These are phyloP conservation scores for Sander vitreus DNA, from an alignment of 2,113 vertebrate species.

Conservation along the genomic window DNA sequence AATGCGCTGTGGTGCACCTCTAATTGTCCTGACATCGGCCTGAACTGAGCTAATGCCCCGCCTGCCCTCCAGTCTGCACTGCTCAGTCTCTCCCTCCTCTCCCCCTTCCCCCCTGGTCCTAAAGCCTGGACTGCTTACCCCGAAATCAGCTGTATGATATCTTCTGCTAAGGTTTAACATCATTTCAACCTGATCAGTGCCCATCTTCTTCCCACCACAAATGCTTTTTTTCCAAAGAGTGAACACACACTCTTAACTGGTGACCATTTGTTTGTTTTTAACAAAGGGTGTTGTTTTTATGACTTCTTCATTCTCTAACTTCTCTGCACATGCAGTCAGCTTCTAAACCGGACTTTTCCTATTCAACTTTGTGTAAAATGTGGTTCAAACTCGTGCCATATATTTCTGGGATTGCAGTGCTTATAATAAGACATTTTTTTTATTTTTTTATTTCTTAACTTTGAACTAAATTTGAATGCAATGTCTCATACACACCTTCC, in stretches of 20 bases:
- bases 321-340: slow-evolving; percentile 28
- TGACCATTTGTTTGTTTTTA: slow-evolving; percentile 30
- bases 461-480: slow-evolving; percentile 58
- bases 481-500: slow-evolving; percentile 17
- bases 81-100: slow-evolving; percentile 55
- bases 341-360: slow-evolving; percentile 33
- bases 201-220: background rate
- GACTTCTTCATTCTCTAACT: slow-evolving; percentile 17
- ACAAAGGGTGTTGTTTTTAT: slow-evolving; percentile 54
- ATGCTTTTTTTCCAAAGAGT: slow-evolving; percentile 15
- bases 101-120: slow-evolving; percentile 57
- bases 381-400: slow-evolving; percentile 13
- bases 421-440: slow-evolving; percentile 42
- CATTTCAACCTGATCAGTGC: slow-evolving; percentile 19
- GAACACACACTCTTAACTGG: slow-evolving; percentile 10
- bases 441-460: slow-evolving; percentile 34
- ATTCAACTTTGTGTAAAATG: slow-evolving; percentile 27
- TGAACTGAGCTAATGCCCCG: slow-evolving; percentile 86
- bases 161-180: slow-evolving; percentile 37
- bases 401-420: slow-evolving; percentile 30
- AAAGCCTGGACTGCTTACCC: slow-evolving; percentile 64
- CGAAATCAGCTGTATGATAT: slow-evolving; percentile 34
- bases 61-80: slow-evolving; percentile 74
- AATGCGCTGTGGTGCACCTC: slow-evolving; percentile 85
- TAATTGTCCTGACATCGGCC: slow-evolving; percentile 90